Base-by-base conservation (phyloP, 2,113 vertebrate species). In the Balaeniceps rex region DNA sequence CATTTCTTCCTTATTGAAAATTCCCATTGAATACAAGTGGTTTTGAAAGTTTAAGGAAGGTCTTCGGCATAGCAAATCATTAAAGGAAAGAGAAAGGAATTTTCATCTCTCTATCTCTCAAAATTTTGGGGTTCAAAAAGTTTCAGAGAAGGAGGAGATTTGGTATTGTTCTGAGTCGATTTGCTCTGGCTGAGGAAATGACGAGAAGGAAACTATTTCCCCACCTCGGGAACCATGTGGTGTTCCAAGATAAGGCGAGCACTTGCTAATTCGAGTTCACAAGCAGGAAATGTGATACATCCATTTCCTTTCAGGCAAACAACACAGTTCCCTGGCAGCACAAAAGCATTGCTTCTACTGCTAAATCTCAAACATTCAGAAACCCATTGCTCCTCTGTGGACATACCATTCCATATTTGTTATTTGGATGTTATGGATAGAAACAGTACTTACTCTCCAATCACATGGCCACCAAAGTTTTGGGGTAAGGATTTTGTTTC, bases 201-300 rank as follows among this genome's bases (percentile, higher is more conserved):
- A 99, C 98, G 98, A 97, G 98, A 97, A 98, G 99, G 99, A 99
- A 99, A 98, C 98, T 97, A 98, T 98, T 98, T 95, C 93, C 93
- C 98, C 88, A 77, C 98, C 98, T 98, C 98, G 96, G 99, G 98
- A 99, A 98, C 98, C 98, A 98, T 99, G 98, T 99, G 99, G 98
- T 97, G 98, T 95, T 97, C 81, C 94, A 97, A 99, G 99, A 99
- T 99, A 99, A 99, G 99, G 97, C 89, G 72, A 98, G 98, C 96
- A 97, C 98, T 98, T 99, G 98, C 99, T 99, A 99, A 99, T 99
- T 99, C 96, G 96, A 98, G 98, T 98, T 98, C 98, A 98, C 98
- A 98, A 98, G 99, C 99, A 99, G 99, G 99, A 99, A 99, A 99
- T 63, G 97, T 98, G 98, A 99, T 99, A 98, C 98, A 98, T 98